phyloP scores from a whole-genome alignment of 2,113 vertebrate species.

The Otis tarda region DNA sequence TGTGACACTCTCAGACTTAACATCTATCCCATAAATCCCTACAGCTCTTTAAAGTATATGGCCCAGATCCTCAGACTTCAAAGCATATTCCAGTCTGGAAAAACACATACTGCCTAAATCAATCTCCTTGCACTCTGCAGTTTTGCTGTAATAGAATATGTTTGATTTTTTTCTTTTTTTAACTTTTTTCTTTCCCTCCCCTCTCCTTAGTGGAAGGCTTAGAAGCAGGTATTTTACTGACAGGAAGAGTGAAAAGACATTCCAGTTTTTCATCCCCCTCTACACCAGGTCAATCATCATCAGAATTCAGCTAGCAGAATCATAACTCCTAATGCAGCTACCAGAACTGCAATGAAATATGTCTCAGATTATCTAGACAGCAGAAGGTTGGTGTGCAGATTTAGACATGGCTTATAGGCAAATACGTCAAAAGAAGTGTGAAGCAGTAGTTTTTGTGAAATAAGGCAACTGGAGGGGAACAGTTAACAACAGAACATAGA shows the following conservation, averaged over 20 bases:
- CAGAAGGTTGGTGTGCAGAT: background rate
- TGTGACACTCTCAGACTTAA: background rate
- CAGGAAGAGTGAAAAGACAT: background rate
- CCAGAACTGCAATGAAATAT: background rate
- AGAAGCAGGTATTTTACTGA: background rate
- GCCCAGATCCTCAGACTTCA: background rate
- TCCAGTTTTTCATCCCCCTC: background rate
- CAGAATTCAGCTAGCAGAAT: background rate
- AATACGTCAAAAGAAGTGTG: background rate
- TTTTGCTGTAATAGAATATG: background rate
- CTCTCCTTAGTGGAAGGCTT: background rate
- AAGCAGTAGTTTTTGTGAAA: background rate
- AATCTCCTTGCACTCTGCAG: background rate
- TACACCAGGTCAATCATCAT: background rate
- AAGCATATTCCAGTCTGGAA: background rate
- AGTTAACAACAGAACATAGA: background rate
- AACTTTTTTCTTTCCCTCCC: too few species aligned
- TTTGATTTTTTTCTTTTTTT: background rate
- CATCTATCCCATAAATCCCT: background rate
- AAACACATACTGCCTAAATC: background rate
- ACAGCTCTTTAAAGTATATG: constrained; percentile 7
- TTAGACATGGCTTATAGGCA: background rate
- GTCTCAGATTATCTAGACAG: background rate
- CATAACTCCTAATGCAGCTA: background rate
- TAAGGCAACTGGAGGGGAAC: background rate